phyloP scores from a whole-genome alignment of 2,888 invertebrate genomes.

The Acholoe squamosa region DNA sequence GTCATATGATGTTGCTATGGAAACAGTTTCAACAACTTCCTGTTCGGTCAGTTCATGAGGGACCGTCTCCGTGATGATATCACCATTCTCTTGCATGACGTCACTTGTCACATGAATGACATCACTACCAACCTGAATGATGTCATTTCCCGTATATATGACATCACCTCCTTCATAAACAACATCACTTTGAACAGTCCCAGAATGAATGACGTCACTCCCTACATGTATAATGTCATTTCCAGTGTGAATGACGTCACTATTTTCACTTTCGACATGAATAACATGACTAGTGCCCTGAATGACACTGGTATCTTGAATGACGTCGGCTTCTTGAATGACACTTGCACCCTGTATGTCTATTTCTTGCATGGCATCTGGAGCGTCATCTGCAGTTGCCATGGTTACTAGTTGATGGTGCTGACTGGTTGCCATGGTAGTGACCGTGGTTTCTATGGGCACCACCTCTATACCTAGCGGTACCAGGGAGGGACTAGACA shows the following conservation, averaged over 20 bases:
- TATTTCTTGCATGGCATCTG: no score
- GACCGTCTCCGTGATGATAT: constrained; percentile 26
- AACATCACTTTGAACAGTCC: no score
- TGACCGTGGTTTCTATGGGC: constrained; percentile 43
- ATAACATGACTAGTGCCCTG: no score
- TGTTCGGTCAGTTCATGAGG: constrained; percentile 9
- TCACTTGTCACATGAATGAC: not conserved
- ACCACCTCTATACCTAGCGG: constrained; percentile 43
- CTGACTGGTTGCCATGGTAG: not conserved
- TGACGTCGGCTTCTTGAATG: no score
- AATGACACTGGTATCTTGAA: no score
- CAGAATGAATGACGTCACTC: no score
- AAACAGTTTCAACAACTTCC: constrained; percentile 47
- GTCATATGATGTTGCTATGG: constrained; percentile 42
- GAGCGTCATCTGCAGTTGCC: not conserved
- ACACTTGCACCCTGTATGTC: no score
- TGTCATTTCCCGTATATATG: no score
- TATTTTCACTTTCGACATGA: no score
- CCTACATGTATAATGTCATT: no score
- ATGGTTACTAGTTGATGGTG: not conserved
- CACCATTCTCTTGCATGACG: not conserved
- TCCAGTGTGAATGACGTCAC: no score
- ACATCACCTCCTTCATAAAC: no score
- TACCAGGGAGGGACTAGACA: not conserved
- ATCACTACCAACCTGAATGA: not conserved